Evolutionary conservation across 2,113 vertebrate species (phyloP).

Genomic region (Chinchilla lanigera): DNA sequence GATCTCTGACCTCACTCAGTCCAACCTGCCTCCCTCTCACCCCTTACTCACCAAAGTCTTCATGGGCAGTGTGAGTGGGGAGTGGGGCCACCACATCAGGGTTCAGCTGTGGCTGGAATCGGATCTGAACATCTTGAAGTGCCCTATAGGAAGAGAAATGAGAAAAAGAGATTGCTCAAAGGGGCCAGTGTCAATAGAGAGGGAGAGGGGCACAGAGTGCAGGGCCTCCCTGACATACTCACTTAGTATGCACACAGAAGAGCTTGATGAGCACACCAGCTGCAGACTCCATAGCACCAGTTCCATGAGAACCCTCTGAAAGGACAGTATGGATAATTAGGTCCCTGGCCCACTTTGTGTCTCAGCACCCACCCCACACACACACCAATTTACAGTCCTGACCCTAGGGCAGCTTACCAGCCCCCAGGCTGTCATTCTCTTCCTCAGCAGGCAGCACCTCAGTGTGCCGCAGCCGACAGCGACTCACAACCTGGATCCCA

Average conservation of each 20-base stretch:
- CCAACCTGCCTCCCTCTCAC: not conserved
- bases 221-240: constrained; percentile 80
- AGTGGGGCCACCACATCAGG: constrained; percentile 87
- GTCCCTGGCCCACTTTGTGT: not conserved
- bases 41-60: constrained; percentile 91
- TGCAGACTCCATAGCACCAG: constrained; percentile 91
- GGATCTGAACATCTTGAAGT: constrained; percentile 98
- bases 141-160: constrained; percentile 85
- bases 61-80: constrained; percentile 88
- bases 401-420: constrained; percentile 86
- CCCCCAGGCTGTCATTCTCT: constrained; percentile 92
- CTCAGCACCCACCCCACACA: not conserved
- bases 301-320: constrained; percentile 93
- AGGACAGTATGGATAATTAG: constrained; percentile 41
- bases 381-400: not conserved
- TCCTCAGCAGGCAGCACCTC: constrained; percentile 97
- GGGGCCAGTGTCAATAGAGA: not conserved
- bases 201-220: not conserved
- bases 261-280: constrained; percentile 97
- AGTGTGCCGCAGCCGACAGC: constrained; percentile 92
- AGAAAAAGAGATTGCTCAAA: not conserved
- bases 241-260: constrained; percentile 99
- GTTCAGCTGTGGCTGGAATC: constrained; percentile 94
- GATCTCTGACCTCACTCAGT: not conserved
- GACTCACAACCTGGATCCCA: constrained; percentile 94